Conservation (phyloP, 2,888 invertebrate genomes). For the Boloria euphrosyne region DNA sequence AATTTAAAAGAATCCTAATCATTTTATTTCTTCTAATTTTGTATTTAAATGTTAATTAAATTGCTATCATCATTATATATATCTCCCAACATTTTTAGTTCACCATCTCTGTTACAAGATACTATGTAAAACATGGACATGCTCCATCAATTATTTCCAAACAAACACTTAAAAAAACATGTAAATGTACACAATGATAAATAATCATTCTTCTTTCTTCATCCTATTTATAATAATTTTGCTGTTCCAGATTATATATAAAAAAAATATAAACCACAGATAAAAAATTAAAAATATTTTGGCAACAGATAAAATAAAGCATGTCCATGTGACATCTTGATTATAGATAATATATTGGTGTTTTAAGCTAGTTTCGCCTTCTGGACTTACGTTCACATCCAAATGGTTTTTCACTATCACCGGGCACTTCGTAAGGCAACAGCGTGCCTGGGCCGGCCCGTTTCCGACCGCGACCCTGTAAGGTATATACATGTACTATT, state of each 20-base stretch:
- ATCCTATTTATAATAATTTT: too few species aligned
- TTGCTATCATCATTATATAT: neutral
- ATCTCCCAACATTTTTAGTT: neutral
- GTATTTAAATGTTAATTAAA: neutral
- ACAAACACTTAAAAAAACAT: neutral
- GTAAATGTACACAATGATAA: neutral
- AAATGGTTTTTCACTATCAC: conserved; percentile 93
- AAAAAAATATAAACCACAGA: neutral
- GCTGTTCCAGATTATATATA: too few species aligned
- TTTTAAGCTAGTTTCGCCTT: conserved; percentile 62
- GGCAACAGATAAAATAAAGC: neutral
- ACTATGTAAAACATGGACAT: conserved; percentile 3
- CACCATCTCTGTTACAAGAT: conserved; percentile 12
- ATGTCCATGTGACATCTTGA: conserved; percentile 7
- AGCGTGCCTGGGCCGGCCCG: conserved; percentile 73
- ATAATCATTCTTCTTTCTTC: too few species aligned
- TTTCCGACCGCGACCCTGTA: conserved; percentile 79
- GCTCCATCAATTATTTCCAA: neutral
- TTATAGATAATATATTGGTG: neutral
- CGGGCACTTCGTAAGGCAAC: conserved; percentile 83
- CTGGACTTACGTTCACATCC: conserved; percentile 94
- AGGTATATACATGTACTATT: neutral
- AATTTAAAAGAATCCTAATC: neutral
- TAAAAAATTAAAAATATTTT: neutral
- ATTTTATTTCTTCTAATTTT: neutral